Evolutionary conservation across 2,888 invertebrate species (phyloP).

Genomic region (Anoplius nigerrimus): DNA sequence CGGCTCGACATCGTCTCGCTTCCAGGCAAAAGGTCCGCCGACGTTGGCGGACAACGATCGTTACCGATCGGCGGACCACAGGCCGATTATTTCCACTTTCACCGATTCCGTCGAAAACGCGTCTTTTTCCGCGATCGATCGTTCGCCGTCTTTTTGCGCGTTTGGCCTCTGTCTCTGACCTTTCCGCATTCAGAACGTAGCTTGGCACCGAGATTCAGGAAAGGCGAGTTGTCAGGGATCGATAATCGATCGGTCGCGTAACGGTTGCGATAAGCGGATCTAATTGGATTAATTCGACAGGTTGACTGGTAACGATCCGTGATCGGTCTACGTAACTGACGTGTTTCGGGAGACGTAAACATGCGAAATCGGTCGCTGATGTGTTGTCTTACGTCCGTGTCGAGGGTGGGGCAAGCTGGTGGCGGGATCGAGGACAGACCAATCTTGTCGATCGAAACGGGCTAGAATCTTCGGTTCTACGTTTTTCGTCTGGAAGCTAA

Average conservation of each 20-base stretch:
- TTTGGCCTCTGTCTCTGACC: not conserved
- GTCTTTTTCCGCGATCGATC: slow-evolving; percentile 24
- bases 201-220: too few species aligned
- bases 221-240: not conserved
- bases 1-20: too few species aligned
- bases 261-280: not conserved
- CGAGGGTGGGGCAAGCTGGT: too few species aligned
- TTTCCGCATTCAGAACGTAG: too few species aligned
- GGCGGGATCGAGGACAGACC: too few species aligned
- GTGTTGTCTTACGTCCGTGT: too few species aligned
- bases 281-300: slow-evolving; percentile 26
- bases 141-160: slow-evolving; percentile 10
- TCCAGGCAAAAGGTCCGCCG: too few species aligned
- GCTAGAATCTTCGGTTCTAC: too few species aligned
- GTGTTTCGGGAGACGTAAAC: not conserved
- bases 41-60: too few species aligned
- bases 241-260: too few species aligned
- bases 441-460: too few species aligned
- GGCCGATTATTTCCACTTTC: slow-evolving; percentile 40
- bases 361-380: not conserved
- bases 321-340: slow-evolving; percentile 17
- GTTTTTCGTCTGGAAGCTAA: too few species aligned
- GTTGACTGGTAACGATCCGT: slow-evolving; percentile 18
- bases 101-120: slow-evolving; percentile 37
- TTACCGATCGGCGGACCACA: not conserved